These are phyloP conservation scores for Myodes glareolus DNA, from an alignment of 2,113 vertebrate species.

Conservation along the genomic window DNA sequence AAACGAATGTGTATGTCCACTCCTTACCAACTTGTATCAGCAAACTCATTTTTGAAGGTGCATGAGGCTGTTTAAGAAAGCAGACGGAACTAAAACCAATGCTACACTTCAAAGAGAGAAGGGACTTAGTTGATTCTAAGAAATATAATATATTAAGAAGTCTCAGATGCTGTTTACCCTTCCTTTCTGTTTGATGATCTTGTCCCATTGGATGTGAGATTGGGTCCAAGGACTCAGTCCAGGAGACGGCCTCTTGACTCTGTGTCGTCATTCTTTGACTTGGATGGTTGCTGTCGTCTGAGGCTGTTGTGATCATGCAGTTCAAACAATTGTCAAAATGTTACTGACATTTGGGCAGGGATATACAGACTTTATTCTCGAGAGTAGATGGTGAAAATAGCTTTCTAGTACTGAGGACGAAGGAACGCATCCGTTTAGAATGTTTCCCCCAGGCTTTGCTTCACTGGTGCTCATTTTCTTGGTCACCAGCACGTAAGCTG, in stretches of 20 bases:
- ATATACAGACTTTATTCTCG: neutral
- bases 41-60: conserved; percentile 34
- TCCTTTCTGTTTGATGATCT: conserved; percentile 66
- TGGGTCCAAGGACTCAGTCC: conserved; percentile 59
- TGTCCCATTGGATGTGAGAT: conserved; percentile 70
- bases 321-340: conserved; percentile 69
- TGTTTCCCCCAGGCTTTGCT: neutral
- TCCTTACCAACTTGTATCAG: neutral
- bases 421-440: neutral
- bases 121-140: neutral
- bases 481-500: neutral
- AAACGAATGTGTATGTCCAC: neutral
- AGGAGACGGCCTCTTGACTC: conserved; percentile 63
- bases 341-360: conserved; percentile 45
- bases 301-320: conserved; percentile 43
- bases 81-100: conserved; percentile 9
- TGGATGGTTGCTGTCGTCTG: conserved; percentile 26
- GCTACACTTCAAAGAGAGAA: neutral
- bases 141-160: neutral
- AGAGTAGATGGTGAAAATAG: neutral
- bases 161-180: conserved; percentile 70
- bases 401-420: neutral
- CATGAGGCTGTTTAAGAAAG: neutral
- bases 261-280: conserved; percentile 51
- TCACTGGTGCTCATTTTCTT: conserved; percentile 35